Conservation (phyloP, 2,113 vertebrate genomes). For the Origma solitaria region DNA sequence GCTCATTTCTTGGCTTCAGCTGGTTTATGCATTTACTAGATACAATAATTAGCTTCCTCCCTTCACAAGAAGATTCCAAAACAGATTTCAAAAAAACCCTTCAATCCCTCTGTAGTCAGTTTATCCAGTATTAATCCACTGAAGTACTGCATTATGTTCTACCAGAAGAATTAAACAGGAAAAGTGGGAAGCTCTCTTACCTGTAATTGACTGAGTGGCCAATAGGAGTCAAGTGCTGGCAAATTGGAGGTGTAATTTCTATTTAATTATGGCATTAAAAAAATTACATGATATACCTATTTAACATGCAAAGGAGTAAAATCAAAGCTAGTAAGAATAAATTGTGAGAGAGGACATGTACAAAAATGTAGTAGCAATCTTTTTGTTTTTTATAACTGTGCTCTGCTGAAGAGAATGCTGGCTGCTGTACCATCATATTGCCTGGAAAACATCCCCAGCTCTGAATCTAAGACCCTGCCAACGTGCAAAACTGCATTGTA, state of each 20-base stretch:
- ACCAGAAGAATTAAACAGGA: slow-evolving; percentile 28
- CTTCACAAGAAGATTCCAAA: slow-evolving; percentile 7
- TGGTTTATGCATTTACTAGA: slow-evolving; percentile 3
- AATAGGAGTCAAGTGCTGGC: slow-evolving; percentile 54
- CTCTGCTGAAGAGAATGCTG: neutral
- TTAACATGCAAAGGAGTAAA: slow-evolving; percentile 53
- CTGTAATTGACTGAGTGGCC: slow-evolving; percentile 59
- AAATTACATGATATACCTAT: slow-evolving; percentile 32
- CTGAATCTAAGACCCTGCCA: neutral
- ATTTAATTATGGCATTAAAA: slow-evolving; percentile 54
- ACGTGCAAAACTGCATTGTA: neutral
- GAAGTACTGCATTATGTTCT: neutral
- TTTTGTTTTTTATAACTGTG: neutral
- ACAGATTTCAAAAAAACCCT: neutral
- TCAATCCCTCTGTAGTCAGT: neutral
- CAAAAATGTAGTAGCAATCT: neutral
- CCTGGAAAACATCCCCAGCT: neutral
- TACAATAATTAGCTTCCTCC: neutral
- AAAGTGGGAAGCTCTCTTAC: slow-evolving; percentile 52
- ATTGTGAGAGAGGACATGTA: neutral
- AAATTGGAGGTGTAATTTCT: slow-evolving; percentile 58
- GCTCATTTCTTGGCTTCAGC: neutral
- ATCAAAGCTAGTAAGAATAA: slow-evolving; percentile 45
- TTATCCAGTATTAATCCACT: slow-evolving; percentile 11
- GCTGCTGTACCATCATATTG: neutral